Evolutionary conservation across 2,797 vertebrate species (phyloP).

Genomic region (Hemitrygon akajei): DNA sequence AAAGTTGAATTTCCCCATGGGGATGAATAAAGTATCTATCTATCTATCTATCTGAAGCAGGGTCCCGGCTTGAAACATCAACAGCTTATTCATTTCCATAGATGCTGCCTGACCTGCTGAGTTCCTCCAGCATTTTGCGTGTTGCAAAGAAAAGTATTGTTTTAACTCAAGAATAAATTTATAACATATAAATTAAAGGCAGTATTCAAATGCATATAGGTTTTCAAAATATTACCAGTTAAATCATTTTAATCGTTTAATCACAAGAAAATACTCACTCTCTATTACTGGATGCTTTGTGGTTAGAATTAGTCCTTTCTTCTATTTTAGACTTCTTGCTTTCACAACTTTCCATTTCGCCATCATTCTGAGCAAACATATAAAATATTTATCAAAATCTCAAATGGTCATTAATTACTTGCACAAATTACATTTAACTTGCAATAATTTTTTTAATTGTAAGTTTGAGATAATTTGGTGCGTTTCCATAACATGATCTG

Average conservation of each 20-base stretch:
- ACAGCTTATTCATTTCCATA: no score
- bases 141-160: no score
- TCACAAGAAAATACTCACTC: constrained; percentile 68
- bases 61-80: no score
- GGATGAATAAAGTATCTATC: no score
- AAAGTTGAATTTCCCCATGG: no score
- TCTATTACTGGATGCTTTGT: constrained; percentile 80
- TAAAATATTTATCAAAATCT: constrained; percentile 6
- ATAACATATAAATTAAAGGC: background rate
- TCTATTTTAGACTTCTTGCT: constrained; percentile 85
- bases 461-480: background rate
- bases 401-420: background rate
- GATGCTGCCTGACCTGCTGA: no score
- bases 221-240: background rate
- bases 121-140: no score
- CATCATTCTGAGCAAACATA: constrained; percentile 68
- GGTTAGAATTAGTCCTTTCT: constrained; percentile 75
- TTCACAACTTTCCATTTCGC: constrained; percentile 75
- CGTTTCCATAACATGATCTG: background rate
- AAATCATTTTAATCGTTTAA: background rate
- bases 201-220: background rate
- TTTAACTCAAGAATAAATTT: background rate
- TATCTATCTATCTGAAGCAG: no score
- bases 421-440: background rate
- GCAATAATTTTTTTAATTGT: no score